phyloP scores from a whole-genome alignment of 2,888 invertebrate species.

The Caenorhabditis sp. region DNA sequence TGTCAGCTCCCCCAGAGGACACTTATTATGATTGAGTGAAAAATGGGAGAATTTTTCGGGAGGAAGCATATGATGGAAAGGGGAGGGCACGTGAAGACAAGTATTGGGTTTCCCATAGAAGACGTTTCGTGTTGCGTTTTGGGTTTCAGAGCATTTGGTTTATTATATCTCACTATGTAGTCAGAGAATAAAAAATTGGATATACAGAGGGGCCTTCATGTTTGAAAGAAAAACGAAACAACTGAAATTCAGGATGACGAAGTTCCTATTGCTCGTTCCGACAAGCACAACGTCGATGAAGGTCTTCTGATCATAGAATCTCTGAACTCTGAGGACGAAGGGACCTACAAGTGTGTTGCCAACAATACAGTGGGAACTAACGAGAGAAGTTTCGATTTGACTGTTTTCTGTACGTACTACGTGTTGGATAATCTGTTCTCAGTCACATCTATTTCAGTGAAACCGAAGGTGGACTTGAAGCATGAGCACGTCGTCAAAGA shows the following conservation, averaged over 20 bases:
- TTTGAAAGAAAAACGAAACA: no score
- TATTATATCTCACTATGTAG: constrained; percentile 3
- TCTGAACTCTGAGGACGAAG: constrained; percentile 69
- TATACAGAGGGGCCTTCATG: no score
- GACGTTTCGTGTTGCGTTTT: constrained; percentile 22
- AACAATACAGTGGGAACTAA: constrained; percentile 71
- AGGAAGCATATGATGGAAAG: neutral
- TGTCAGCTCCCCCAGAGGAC: constrained; percentile 32
- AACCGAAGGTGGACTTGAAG: constrained; percentile 70
- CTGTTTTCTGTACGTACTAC: constrained; percentile 69
- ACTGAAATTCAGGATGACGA: constrained; percentile 67
- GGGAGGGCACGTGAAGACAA: neutral
- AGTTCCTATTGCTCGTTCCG: constrained; percentile 68
- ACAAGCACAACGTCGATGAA: constrained; percentile 75
- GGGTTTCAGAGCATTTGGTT: neutral
- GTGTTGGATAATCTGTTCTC: no score
- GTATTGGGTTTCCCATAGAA: constrained; percentile 24
- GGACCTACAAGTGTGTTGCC: constrained; percentile 74
- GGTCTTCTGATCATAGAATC: constrained; percentile 74
- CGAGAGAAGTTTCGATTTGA: constrained; percentile 55
- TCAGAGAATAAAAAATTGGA: no score
- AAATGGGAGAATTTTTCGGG: neutral
- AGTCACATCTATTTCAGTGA: constrained; percentile 68
- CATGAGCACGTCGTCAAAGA: constrained; percentile 66
- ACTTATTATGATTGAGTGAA: constrained; percentile 27